Percentiles rank a stretch among this genome's conserved stretches.
Conservation (phyloP, 1,140 invertebrate genomes). For the Cydia fagiglandana region DNA sequence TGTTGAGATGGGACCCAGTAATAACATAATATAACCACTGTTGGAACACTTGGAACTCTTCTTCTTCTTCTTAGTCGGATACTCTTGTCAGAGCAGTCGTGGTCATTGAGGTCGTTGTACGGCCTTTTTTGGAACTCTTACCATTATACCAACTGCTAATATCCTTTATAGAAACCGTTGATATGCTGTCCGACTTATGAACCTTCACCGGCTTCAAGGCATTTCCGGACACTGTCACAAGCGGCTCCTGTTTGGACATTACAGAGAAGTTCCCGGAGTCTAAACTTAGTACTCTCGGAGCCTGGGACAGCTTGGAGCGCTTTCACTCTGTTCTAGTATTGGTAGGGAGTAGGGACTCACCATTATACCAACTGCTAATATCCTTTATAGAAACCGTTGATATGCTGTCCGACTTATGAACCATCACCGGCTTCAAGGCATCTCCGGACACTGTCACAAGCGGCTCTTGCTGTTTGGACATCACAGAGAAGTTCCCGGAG, state of each 20-base stretch:
- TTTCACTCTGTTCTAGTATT: too few relatives aligned
- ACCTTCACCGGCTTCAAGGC: constrained; percentile 63
- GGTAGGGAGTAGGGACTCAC: too few relatives aligned
- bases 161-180: constrained; percentile 79
- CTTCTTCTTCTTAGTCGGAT: too few relatives aligned
- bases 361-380: constrained; percentile 80
- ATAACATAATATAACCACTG: too few relatives aligned
- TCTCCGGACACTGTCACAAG: constrained; percentile 66
- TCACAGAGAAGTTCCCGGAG: constrained; percentile 71
- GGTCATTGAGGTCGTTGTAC: too few relatives aligned
- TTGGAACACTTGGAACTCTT: too few relatives aligned
- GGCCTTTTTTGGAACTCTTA: constrained; percentile 45
- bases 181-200: constrained; percentile 70
- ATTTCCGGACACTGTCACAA: constrained; percentile 65
- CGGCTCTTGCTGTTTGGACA: constrained; percentile 59
- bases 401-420: constrained; percentile 70
- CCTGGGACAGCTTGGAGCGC: constrained; percentile 58
- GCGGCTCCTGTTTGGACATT: constrained; percentile 58
- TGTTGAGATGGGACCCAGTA: too few relatives aligned
- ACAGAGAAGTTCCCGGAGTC: constrained; percentile 74
- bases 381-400: constrained; percentile 79
- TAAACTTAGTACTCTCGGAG: constrained; percentile 65
- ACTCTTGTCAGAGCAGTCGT: too few relatives aligned
- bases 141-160: constrained; percentile 81
- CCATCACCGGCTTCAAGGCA: constrained; percentile 62